Conservation (phyloP, 2,888 invertebrate species). For the Eristalinus aeneus region DNA sequence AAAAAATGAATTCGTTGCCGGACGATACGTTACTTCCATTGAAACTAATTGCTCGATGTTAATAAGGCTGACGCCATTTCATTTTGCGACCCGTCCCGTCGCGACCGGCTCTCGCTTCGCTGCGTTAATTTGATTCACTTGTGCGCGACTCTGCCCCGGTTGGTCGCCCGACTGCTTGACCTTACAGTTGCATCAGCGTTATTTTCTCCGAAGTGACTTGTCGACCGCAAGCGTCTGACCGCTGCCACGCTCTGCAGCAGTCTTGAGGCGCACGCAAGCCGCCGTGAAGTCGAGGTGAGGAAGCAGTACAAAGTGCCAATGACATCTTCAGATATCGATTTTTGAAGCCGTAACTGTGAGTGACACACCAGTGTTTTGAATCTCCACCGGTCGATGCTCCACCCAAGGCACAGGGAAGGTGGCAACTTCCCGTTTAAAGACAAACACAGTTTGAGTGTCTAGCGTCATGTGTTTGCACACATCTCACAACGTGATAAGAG, state of each 20-base stretch:
- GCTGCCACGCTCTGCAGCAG: background rate
- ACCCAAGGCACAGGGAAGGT: background rate
- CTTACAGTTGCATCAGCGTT: conserved; percentile 33
- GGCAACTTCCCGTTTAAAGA: background rate
- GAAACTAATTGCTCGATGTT: conserved; percentile 60
- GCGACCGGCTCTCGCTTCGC: background rate
- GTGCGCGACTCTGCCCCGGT: conserved; percentile 34
- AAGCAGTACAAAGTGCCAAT: conserved; percentile 44
- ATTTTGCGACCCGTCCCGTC: conserved; percentile 9
- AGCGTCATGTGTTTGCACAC: background rate
- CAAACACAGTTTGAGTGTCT: background rate
- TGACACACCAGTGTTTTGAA: conserved; percentile 1
- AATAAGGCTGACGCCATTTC: conserved; percentile 55
- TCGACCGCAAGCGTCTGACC: background rate
- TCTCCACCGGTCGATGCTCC: conserved; percentile 34
- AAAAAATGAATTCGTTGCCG: background rate
- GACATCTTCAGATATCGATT: conserved; percentile 54
- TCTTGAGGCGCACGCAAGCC: background rate
- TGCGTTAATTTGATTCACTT: conserved; percentile 35
- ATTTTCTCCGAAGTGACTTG: conserved; percentile 1
- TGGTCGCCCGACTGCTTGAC: conserved; percentile 39
- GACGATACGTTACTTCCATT: conserved; percentile 14
- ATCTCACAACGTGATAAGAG: background rate
- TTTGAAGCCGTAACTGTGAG: conserved; percentile 49
- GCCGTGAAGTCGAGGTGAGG: conserved; percentile 18